Evolutionary conservation across 2,888 invertebrate genomes (phyloP), one percentile per base, ranked within the genome.

Genomic region (Druceiella hillmani): DNA sequence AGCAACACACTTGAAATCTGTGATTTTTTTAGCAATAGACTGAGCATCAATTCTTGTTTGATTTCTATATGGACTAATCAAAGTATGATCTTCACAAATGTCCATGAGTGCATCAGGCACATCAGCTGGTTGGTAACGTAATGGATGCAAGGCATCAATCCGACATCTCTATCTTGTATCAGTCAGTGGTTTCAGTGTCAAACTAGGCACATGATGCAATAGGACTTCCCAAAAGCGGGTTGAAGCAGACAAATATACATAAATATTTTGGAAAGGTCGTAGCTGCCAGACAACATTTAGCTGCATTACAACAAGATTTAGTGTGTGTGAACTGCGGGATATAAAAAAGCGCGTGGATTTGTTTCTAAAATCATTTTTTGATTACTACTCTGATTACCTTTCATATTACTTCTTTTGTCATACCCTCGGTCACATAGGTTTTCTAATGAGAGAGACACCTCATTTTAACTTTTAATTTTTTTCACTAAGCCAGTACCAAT

Each of bases 321-420:
- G 30, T 6, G 33, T 33, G 29, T 44, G 39, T 28, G 39, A n/a
- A 14, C 17, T 29, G 14, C 44, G 44, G 26, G 38, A 34, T 24
- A 44, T 31, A 27, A 20, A 45, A 45, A 44, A n/a, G n/a, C n/a
- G n/a, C n/a, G n/a, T n/a, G n/a, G n/a, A n/a, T n/a, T n/a, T 14
- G 17, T 10, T 20, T 40, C 41, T n/a, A 34, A 17, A 27, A 35
- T 35, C 28, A 13, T 35, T 27, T 28, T 35, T 27, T 38, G 38
- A 11, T 38, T 11, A 36, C 20, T 28, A 33, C 39, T 41, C 24
- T 42, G 14, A 17, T 43, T 43, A 15, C 31, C 43, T 20, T 30
- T 38, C 41, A 44, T 43, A 29, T 43, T 43, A 22, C 36, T 44
- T 14, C 43, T 37, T 24, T 44, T 40, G 16, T 45, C 43, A 38